phyloP scores from a whole-genome alignment of 2,113 vertebrate species.

The Epinephelus moara region DNA sequence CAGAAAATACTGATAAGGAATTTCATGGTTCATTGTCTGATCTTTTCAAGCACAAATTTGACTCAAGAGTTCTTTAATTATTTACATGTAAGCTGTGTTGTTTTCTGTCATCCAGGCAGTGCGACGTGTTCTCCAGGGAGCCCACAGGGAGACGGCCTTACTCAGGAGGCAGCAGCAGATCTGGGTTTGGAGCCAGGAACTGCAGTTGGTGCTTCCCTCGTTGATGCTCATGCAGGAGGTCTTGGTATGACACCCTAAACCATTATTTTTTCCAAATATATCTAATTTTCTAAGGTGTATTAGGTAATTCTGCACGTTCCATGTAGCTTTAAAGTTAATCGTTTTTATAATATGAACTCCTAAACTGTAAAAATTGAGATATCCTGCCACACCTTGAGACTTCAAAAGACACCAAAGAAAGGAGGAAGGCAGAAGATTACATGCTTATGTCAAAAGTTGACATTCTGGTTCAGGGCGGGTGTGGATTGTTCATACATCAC shows the following conservation, averaged over 20 bases:
- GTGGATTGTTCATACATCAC: not conserved
- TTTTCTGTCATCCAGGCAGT: constrained; percentile 84
- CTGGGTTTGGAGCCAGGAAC: constrained; percentile 88
- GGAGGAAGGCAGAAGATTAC: not conserved
- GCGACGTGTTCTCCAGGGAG: constrained; percentile 89
- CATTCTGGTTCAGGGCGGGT: not conserved
- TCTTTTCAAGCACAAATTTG: not conserved
- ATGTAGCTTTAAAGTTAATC: not conserved
- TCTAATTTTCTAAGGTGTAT: not conserved
- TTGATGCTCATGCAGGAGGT: constrained; percentile 98
- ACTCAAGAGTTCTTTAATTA: not conserved
- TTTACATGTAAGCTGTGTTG: not conserved
- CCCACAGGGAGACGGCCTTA: constrained; percentile 89
- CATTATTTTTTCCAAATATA: not conserved
- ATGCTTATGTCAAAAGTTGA: not conserved
- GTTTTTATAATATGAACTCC: not conserved
- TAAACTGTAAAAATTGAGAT: not conserved
- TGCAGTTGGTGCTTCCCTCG: constrained; percentile 92
- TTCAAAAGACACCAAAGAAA: not conserved
- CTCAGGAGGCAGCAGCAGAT: constrained; percentile 86
- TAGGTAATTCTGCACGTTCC: not conserved
- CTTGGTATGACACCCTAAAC: constrained; percentile 85
- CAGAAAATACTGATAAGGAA: not conserved
- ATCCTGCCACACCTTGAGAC: not conserved
- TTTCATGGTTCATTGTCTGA: no score